Percentiles rank a stretch among this genome's conserved stretches.
These are phyloP conservation scores for Temnothorax curvispinosus DNA, from an alignment of 1,140 invertebrate genomes.

Conservation along the genomic window DNA sequence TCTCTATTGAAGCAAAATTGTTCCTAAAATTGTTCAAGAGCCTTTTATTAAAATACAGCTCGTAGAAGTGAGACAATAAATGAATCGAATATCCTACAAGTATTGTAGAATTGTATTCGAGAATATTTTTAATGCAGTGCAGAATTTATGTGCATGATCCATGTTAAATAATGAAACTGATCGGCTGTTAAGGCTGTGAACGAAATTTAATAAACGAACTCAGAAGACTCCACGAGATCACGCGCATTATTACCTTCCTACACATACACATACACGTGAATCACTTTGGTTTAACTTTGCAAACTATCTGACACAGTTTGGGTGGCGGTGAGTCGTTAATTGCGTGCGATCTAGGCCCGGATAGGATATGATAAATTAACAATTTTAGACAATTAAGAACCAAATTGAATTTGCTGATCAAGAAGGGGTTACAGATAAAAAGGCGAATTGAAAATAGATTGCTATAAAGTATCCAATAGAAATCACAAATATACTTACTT, in stretches of 20 bases:
- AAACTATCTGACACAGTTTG: conserved; percentile 46
- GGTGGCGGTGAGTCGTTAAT: conserved; percentile 29
- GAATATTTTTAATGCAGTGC: not conserved
- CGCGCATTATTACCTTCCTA: conserved; percentile 7
- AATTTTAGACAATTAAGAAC: conserved; percentile 28
- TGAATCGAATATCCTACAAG: no score
- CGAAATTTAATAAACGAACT: conserved; percentile 38
- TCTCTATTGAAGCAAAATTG: not conserved
- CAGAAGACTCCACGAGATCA: not conserved
- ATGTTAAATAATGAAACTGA: not conserved
- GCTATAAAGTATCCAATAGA: not conserved
- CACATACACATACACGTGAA: not conserved
- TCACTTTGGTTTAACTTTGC: conserved; percentile 27
- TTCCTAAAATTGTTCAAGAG: not conserved
- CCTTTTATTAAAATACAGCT: not conserved
- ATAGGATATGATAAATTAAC: conserved; percentile 40
- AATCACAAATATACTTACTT: not conserved
- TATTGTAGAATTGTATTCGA: not conserved
- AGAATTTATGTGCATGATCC: not conserved
- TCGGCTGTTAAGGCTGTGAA: not conserved
- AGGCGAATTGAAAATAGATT: not conserved
- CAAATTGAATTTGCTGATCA: not conserved
- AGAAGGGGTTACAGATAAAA: not conserved
- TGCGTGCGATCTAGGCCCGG: not conserved
- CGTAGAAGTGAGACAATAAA: not conserved